Conservation (phyloP, 2,888 invertebrate species). For the Anoplius nigerrimus region DNA sequence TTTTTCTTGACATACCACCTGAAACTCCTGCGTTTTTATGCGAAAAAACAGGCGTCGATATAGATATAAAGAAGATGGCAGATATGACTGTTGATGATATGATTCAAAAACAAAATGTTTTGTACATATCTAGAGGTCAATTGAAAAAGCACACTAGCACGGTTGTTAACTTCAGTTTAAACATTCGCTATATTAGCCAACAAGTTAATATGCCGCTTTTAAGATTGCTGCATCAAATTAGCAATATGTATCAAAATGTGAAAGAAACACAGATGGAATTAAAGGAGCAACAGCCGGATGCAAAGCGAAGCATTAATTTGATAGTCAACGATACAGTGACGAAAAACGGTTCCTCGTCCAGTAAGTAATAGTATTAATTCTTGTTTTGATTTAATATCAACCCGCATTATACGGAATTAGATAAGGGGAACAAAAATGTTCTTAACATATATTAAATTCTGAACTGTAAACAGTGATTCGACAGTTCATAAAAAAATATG, state of each 20-base stretch:
- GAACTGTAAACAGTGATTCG: background rate
- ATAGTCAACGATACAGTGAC: constrained; percentile 74
- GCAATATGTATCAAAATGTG: constrained; percentile 98
- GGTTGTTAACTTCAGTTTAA: constrained; percentile 91
- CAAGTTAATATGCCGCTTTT: constrained; percentile 98
- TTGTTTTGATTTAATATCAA: background rate
- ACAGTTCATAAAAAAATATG: too few species aligned
- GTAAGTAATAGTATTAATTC: constrained; percentile 68
- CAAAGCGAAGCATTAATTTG: constrained; percentile 69
- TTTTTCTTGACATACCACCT: constrained; percentile 79
- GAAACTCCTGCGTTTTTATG: constrained; percentile 94
- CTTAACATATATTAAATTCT: background rate
- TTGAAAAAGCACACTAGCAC: constrained; percentile 94
- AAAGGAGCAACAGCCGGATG: constrained; percentile 81
- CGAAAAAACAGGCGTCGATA: constrained; percentile 91
- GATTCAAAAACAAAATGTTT: constrained; percentile 87
- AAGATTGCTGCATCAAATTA: constrained; percentile 94
- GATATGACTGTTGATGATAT: constrained; percentile 93
- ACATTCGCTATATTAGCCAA: constrained; percentile 93
- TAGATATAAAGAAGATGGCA: constrained; percentile 92
- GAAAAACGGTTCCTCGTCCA: constrained; percentile 80
- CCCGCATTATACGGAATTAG: background rate
- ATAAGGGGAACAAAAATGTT: background rate
- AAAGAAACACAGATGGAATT: constrained; percentile 95
- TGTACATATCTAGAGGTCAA: constrained; percentile 91